phyloP scores from a whole-genome alignment of 2,113 vertebrate species.

The Poecile atricapillus region DNA sequence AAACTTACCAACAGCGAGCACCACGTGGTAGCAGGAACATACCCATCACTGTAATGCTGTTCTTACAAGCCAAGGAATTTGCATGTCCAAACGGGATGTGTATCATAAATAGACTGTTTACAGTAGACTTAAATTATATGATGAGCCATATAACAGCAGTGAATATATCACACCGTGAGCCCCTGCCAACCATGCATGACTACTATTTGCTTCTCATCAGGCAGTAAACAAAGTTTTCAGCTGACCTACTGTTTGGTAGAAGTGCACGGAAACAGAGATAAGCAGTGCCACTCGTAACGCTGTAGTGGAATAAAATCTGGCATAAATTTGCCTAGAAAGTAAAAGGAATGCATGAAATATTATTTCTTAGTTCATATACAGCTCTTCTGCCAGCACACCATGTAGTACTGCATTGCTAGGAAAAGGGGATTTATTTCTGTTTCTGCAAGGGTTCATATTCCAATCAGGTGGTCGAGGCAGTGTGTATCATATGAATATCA shows the following conservation, averaged over 20 bases:
- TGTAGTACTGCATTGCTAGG: background rate
- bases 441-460: background rate
- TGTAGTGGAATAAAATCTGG: conserved; percentile 47
- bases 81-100: conserved; percentile 12
- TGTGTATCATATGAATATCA: background rate
- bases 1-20: background rate
- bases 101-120: conserved; percentile 50
- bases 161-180: conserved; percentile 1
- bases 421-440: background rate
- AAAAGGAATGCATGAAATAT: conserved; percentile 55
- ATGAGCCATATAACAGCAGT: conserved; percentile 36
- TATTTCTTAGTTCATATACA: conserved; percentile 33
- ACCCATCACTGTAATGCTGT: background rate
- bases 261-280: conserved; percentile 56
- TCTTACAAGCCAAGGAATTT: conserved; percentile 49
- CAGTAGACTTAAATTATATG: conserved; percentile 44
- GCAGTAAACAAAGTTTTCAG: conserved; percentile 56
- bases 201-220: conserved; percentile 39
- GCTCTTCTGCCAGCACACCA: background rate
- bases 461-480: background rate
- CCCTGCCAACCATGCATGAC: conserved; percentile 34
- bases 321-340: conserved; percentile 55
- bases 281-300: background rate
- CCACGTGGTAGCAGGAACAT: background rate
- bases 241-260: conserved; percentile 56